A percentile compares a stretch with the other conserved stretches of the same genome.
Evolutionary conservation across 2,888 invertebrate species (phyloP).

Genomic region (Melanotus villosus): DNA sequence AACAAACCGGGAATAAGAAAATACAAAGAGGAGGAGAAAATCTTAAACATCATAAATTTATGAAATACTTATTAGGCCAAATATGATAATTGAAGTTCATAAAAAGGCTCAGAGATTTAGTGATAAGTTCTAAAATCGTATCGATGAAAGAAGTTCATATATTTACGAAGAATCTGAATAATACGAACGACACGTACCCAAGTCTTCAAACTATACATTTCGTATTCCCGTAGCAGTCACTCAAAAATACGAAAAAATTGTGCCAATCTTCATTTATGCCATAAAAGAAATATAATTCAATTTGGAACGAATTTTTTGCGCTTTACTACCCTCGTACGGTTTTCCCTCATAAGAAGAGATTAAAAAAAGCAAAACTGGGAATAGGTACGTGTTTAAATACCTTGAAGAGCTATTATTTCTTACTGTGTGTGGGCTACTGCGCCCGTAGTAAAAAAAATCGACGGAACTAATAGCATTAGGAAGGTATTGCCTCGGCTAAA

Average conservation of each 20-base stretch:
- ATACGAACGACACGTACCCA: too few relatives aligned
- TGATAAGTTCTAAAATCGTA: too few relatives aligned
- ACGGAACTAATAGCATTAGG: slow-evolving; percentile 35
- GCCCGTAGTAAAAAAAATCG: slow-evolving; percentile 31
- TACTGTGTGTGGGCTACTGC: slow-evolving; percentile 31
- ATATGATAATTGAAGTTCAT: too few relatives aligned
- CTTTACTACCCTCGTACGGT: slow-evolving; percentile 7
- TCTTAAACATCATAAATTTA: too few relatives aligned
- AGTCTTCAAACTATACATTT: background rate
- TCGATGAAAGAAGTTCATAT: background rate
- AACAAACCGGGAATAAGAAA: too few relatives aligned
- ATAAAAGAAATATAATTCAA: slow-evolving; percentile 8
- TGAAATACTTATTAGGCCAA: too few relatives aligned
- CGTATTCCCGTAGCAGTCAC: slow-evolving; percentile 2
- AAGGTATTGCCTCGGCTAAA: slow-evolving; percentile 34
- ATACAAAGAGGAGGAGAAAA: too few relatives aligned
- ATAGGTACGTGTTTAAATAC: slow-evolving; percentile 21
- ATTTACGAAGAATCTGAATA: too few relatives aligned
- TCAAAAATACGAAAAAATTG: slow-evolving; percentile 14
- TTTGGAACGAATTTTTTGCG: background rate
- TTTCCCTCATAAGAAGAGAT: background rate
- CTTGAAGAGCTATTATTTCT: slow-evolving; percentile 20
- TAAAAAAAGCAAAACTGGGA: background rate
- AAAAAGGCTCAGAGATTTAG: too few relatives aligned
- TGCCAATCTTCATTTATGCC: slow-evolving; percentile 19